Percentiles rank a stretch among this genome's conserved stretches.
phyloP scores from a whole-genome alignment of 2,888 invertebrate species.

The Clepsis dumicolana region DNA sequence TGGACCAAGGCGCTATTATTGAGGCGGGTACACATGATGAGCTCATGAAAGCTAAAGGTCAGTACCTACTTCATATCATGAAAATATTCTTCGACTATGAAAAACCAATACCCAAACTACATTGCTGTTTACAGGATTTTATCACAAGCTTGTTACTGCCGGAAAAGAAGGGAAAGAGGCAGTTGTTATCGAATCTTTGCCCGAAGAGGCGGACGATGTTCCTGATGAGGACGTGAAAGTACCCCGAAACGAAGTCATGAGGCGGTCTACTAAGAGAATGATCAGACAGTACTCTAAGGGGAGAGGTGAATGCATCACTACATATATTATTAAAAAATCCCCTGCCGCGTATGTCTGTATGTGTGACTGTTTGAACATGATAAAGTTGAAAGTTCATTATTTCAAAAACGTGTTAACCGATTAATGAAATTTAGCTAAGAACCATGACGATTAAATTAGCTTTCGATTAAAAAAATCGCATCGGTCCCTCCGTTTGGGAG shows the following conservation, averaged over 20 bases:
- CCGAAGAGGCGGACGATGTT: constrained; percentile 23
- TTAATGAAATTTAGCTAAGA: too few species aligned
- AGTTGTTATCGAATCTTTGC: constrained; percentile 39
- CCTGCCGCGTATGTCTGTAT: too few species aligned
- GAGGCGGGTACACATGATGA: constrained; percentile 89
- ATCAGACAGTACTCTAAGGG: constrained; percentile 23
- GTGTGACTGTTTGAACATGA: too few species aligned
- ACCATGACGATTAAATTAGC: too few species aligned
- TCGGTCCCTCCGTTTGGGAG: too few species aligned
- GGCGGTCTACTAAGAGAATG: constrained; percentile 20
- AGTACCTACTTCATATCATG: neutral
- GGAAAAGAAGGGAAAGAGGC: constrained; percentile 56
- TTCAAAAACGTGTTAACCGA: too few species aligned
- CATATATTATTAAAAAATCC: too few species aligned
- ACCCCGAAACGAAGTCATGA: constrained; percentile 1
- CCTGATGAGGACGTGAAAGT: neutral
- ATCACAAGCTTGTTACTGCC: constrained; percentile 85
- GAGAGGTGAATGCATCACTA: constrained; percentile 9
- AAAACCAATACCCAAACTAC: neutral
- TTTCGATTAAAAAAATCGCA: too few species aligned
- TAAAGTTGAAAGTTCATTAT: too few species aligned
- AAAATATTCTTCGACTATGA: neutral
- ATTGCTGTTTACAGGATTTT: constrained; percentile 68
- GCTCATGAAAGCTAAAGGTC: constrained; percentile 69
- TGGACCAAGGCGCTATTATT: constrained; percentile 86